Evolutionary conservation across 2,113 vertebrate species (phyloP).

Genomic region (Cepphus grylle): DNA sequence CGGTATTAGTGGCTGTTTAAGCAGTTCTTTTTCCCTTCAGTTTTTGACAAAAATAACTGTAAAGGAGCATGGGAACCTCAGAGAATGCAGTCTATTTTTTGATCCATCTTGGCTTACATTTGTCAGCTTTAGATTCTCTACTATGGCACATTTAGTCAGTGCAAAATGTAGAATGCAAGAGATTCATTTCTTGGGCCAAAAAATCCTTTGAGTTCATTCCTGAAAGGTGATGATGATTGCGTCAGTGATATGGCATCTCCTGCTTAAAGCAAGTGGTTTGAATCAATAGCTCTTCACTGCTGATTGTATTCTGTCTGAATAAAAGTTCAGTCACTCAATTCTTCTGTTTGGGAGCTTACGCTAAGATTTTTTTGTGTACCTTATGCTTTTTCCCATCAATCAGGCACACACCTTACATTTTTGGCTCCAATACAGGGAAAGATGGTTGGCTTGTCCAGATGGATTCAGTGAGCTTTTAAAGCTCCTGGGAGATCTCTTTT

Average conservation of each 20-base stretch:
- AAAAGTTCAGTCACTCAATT: not conserved
- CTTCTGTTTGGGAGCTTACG: not conserved
- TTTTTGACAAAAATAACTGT: conserved; percentile 16
- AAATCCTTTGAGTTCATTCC: not conserved
- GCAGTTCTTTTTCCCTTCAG: not conserved
- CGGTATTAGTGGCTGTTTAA: not conserved
- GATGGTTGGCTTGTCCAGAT: not conserved
- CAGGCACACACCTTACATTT: not conserved
- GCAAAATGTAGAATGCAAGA: not conserved
- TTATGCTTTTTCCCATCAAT: not conserved
- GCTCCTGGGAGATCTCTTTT: not conserved
- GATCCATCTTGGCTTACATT: not conserved
- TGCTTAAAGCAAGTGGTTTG: not conserved
- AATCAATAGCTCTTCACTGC: not conserved
- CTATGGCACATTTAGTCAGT: not conserved
- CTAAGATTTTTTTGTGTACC: not conserved
- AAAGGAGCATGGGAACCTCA: not conserved
- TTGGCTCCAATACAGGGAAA: not conserved
- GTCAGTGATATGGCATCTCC: not conserved
- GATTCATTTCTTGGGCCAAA: not conserved
- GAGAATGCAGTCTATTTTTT: not conserved
- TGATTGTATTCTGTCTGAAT: not conserved
- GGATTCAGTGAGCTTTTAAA: not conserved
- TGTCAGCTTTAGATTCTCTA: not conserved
- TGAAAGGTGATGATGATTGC: not conserved